Base-by-base conservation (phyloP, 2,797 vertebrate species). In the Avahi laniger region DNA sequence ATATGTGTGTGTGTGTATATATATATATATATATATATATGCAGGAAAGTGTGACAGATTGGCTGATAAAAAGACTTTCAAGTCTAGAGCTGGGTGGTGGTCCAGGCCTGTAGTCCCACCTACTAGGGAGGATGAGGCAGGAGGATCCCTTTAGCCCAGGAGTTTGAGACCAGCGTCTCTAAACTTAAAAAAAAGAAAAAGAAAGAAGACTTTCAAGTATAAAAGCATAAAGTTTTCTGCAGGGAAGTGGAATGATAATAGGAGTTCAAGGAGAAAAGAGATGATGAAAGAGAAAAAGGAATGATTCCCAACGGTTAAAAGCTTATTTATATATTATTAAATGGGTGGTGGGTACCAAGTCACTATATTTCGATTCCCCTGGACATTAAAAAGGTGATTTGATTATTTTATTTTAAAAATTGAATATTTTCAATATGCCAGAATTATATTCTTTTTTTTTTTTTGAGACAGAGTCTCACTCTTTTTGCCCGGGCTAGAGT, bases 391-490 rank as follows among this genome's bases (percentile, higher is more conserved):
- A 76, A 46, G 1, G 7, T 52, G 28, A 76, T 59, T 70, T 48
- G 73, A 38, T 35, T 79, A 17, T 90, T 95, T 83, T 88, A 88
- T 89, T 63, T 63, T 72, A 65, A 87, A 93, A 83, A 82, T 50
- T 54, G 28, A 79, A 52, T 91, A 20, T 96, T 84, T 93, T 73
- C 9, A 82, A 67, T 72, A 52, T 90, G 8, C 28, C 67, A 89
- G 26, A 89, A 86, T 81, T 89, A 48, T 5, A 92, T 81, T 33
- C 26, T 86, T 82, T 57, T 57, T 57, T 54, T 57, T 57, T 57
- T 43, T 43, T 43, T 43, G 41, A 7, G 6, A 43, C 41, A 6
- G 6, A 7, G 6, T 7, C 41, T 41, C 41, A 43, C 6, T 43
- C 6, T 43, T 43, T 7, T 7, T 41, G 41, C 41, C 41, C 41